Percentiles rank a stretch among this genome's conserved stretches.
phyloP scores from a whole-genome alignment of 1,140 invertebrate species.

The Trypoxylus dichotomus region DNA sequence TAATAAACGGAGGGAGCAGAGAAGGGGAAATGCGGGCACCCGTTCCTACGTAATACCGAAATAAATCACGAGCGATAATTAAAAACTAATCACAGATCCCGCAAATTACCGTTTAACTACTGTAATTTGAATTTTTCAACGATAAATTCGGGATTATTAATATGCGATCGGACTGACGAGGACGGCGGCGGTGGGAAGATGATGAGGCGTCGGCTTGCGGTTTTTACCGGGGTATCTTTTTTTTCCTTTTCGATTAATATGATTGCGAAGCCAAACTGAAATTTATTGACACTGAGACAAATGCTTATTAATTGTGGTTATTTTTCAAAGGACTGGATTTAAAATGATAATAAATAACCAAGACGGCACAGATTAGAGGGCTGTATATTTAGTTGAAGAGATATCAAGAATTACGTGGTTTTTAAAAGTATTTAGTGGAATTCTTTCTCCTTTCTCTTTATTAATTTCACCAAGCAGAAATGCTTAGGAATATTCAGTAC shows the following conservation, averaged over 20 bases:
- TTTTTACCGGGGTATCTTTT: neutral
- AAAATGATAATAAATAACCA: too few relatives aligned
- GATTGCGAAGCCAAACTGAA: neutral
- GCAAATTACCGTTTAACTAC: slow-evolving; percentile 22
- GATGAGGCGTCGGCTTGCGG: neutral
- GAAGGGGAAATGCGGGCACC: neutral
- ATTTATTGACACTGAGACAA: neutral
- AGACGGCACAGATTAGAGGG: too few relatives aligned
- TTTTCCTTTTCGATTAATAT: neutral
- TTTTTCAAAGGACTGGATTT: too few relatives aligned
- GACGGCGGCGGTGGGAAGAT: neutral
- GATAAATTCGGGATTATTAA: slow-evolving; percentile 23
- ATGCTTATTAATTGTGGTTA: neutral
- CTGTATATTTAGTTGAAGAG: too few relatives aligned
- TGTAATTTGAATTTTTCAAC: slow-evolving; percentile 25
- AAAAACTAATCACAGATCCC: slow-evolving; percentile 28
- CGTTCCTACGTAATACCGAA: slow-evolving; percentile 23
- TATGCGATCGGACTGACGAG: neutral
- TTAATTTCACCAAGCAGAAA: too few relatives aligned
- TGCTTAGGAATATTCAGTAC: too few relatives aligned
- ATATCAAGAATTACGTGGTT: too few relatives aligned
- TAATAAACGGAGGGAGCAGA: neutral
- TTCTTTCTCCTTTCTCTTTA: too few relatives aligned
- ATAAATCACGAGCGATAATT: slow-evolving; percentile 28
- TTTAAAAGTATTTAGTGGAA: too few relatives aligned